phyloP scores from a whole-genome alignment of 2,113 vertebrate genomes.

The Oryzias celebensis region DNA sequence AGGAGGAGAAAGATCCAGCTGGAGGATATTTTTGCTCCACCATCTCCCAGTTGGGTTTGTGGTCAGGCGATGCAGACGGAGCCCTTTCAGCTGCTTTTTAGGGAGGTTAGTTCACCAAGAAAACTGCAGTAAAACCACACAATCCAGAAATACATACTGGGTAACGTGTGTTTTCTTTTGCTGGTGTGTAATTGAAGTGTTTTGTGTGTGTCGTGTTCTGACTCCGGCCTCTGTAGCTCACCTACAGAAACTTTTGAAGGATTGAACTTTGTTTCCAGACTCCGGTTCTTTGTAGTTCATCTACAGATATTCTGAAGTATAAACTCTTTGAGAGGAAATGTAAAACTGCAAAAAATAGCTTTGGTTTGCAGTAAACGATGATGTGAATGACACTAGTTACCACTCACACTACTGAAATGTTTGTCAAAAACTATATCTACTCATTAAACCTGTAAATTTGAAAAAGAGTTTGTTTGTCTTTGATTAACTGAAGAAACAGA shows the following conservation, averaged over 20 bases:
- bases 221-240: constrained; percentile 71
- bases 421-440: constrained; percentile 18
- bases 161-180: constrained; percentile 16
- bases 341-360: constrained; percentile 2
- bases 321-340: constrained; percentile 23
- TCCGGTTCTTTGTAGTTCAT: constrained; percentile 63
- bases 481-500: constrained; percentile 10
- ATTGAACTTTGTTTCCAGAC: constrained; percentile 56
- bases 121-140: constrained; percentile 52
- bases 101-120: constrained; percentile 43
- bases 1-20: constrained; percentile 2
- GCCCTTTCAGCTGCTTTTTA: constrained; percentile 30
- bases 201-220: constrained; percentile 12
- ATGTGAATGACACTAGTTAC: constrained; percentile 9
- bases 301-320: constrained; percentile 71
- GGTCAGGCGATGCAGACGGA: constrained; percentile 27
- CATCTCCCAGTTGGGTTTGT: constrained; percentile 48
- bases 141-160: constrained; percentile 48
- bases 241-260: constrained; percentile 69
- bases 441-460: constrained; percentile 52
- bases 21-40: constrained; percentile 67
- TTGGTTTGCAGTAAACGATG: constrained; percentile 9
- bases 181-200: constrained; percentile 42
- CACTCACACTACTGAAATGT: constrained; percentile 18
- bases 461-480: constrained; percentile 20